phyloP scores from a whole-genome alignment of 2,113 vertebrate species.

The Rhinogobius similis region DNA sequence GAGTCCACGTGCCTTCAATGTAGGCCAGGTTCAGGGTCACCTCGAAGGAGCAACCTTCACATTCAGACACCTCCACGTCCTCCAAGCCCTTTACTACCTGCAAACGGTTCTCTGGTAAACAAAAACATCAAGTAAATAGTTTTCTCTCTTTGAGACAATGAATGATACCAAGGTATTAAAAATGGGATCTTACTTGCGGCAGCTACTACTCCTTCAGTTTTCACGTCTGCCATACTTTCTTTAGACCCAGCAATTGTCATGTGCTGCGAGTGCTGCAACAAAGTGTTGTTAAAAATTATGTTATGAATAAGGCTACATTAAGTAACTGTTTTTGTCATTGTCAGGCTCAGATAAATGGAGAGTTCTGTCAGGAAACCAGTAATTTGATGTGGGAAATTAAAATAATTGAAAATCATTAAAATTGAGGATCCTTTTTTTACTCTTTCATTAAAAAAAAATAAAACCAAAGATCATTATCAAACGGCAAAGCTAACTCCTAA shows the following conservation, averaged over 20 bases:
- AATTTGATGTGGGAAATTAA: background rate
- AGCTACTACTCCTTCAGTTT: slow-evolving; percentile 63
- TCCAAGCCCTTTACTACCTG: slow-evolving; percentile 85
- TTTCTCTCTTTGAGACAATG: background rate
- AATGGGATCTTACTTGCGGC: slow-evolving; percentile 62
- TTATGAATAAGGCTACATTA: background rate
- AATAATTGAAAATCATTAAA: background rate
- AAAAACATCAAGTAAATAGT: background rate
- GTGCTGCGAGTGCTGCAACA: slow-evolving; percentile 19
- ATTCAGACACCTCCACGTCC: slow-evolving; percentile 78
- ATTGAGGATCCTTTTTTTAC: background rate
- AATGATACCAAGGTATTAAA: background rate
- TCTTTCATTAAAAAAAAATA: background rate
- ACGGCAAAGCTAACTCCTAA: slow-evolving; percentile 12
- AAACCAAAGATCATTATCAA: background rate
- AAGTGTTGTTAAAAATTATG: background rate
- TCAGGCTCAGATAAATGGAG: background rate
- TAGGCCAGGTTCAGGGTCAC: slow-evolving; percentile 86
- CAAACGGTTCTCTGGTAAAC: slow-evolving; percentile 84
- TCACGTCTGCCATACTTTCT: slow-evolving; percentile 63
- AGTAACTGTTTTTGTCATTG: background rate
- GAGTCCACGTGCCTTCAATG: slow-evolving; percentile 85
- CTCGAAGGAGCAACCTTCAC: slow-evolving; percentile 81
- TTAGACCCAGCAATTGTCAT: background rate
- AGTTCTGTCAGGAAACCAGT: background rate